Evolutionary conservation across 1,140 invertebrate genomes (phyloP).

Genomic region (Mylabris phalerata): DNA sequence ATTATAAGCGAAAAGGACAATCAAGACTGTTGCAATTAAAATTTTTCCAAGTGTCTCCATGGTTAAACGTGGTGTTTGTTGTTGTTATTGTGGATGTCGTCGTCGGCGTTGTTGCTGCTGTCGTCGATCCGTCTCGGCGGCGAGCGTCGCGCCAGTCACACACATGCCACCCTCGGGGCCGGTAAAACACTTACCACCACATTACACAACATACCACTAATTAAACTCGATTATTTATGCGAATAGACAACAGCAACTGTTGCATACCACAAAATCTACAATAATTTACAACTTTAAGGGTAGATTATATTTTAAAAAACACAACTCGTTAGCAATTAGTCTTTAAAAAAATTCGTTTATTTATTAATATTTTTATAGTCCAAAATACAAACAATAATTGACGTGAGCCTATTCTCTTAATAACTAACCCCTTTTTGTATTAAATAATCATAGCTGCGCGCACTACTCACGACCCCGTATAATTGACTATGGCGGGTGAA

Average conservation of each 20-base stretch:
- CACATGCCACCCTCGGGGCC: slow-evolving; percentile 29
- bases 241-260: slow-evolving; percentile 28
- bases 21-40: slow-evolving; percentile 20
- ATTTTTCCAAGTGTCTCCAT: slow-evolving; percentile 20
- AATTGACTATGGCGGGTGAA: slow-evolving; percentile 28
- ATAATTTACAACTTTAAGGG: no score
- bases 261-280: slow-evolving; percentile 18
- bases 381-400: neutral
- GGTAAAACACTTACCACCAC: slow-evolving; percentile 30
- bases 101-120: neutral
- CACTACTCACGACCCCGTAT: slow-evolving; percentile 18
- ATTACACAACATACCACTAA: slow-evolving; percentile 25
- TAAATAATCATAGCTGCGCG: slow-evolving; percentile 19
- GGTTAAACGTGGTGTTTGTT: slow-evolving; percentile 8
- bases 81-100: neutral
- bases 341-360: no score
- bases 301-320: no score
- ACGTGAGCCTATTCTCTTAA: slow-evolving; percentile 9
- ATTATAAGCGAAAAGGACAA: slow-evolving; percentile 16
- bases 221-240: slow-evolving; percentile 32
- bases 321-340: no score
- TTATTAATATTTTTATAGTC: neutral
- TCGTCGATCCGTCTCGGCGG: neutral
- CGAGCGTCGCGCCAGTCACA: slow-evolving; percentile 25
- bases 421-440: slow-evolving; percentile 8